Percentiles rank a stretch among this genome's conserved stretches.
Evolutionary conservation across 2,888 invertebrate genomes (phyloP).

Genomic region (Acanthosepion lycidas): DNA sequence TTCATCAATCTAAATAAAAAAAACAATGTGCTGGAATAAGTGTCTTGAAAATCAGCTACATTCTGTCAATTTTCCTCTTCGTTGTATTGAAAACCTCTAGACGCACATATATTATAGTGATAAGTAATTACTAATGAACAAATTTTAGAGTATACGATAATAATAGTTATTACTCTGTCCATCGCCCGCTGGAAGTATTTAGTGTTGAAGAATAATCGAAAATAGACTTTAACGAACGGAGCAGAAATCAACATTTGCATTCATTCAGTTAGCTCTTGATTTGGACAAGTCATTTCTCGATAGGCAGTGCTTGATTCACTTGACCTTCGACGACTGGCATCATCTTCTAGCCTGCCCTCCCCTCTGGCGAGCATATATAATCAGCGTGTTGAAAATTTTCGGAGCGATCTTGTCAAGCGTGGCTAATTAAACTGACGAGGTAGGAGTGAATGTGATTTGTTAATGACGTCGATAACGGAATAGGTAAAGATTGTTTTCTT

Average conservation of each 20-base stretch:
- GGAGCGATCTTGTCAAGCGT: background rate
- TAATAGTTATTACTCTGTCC: background rate
- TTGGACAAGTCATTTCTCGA: background rate
- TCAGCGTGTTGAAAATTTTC: background rate
- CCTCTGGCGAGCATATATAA: no score
- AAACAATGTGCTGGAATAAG: no score
- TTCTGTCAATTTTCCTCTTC: no score
- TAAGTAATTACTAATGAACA: background rate
- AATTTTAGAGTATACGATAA: background rate
- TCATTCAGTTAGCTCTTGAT: background rate
- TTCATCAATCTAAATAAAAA: no score
- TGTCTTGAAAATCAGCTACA: no score
- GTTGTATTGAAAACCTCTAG: background rate
- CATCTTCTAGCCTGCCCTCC: background rate
- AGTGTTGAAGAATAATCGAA: background rate
- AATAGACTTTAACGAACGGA: background rate
- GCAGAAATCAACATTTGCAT: background rate
- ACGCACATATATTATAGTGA: background rate
- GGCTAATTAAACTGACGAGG: background rate
- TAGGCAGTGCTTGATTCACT: background rate
- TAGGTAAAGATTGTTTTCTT: background rate
- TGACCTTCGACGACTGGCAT: background rate
- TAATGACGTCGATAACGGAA: constrained; percentile 4
- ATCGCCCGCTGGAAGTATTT: background rate
- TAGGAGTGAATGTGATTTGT: background rate